Evolutionary conservation across 1,140 invertebrate species (phyloP), one percentile per base, ranked within the genome.

Genomic region (Parapsyche elsis): DNA sequence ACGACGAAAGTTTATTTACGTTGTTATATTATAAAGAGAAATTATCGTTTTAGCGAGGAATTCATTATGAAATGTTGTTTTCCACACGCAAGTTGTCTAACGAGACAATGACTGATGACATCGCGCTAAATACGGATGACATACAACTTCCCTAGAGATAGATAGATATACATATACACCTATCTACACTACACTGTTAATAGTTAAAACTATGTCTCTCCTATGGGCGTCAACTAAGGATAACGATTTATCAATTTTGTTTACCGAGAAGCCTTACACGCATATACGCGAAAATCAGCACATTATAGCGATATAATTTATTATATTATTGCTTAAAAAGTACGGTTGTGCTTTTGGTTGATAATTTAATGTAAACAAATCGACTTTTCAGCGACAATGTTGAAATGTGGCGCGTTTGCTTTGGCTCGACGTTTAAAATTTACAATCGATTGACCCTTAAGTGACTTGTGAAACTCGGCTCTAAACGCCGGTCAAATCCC

Each of bases 31-130:
- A 73, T 73, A 73, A 46, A 53, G 71, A 73, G 38, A 73, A 73
- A 73, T 57, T 75, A 57, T 53, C 73, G 38, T 46, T 73, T 49
- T 45, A 45, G 45, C 45, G 38, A 9, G 21, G 53, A 57, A 75
- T 75, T 57, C 46, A 59, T 53, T 53, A 26, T 75, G 44, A 75
- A 75, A 75, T 59, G 73, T 53, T 59, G 71, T 59, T 57, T 46
- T 53, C 73, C 73, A n/a, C 75, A 77, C 75, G 75, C 75, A 77
- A 77, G 73, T 75, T 57, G 46, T 46, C 71, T 23, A 77, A 77
- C 59, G 23, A 30, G 75, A 77, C 75, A 77, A 77, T 77, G 75
- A 77, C 75, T 49, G 75, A 77, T 77, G 53, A 77, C 49, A 57
- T 64, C 26, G 75, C 49, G 59, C 59, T 77, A 77, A 77, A 46